Percentiles rank a stretch among this genome's conserved stretches.
Evolutionary conservation across 2,797 vertebrate genomes (phyloP).

Genomic region (Labeo calbasu): DNA sequence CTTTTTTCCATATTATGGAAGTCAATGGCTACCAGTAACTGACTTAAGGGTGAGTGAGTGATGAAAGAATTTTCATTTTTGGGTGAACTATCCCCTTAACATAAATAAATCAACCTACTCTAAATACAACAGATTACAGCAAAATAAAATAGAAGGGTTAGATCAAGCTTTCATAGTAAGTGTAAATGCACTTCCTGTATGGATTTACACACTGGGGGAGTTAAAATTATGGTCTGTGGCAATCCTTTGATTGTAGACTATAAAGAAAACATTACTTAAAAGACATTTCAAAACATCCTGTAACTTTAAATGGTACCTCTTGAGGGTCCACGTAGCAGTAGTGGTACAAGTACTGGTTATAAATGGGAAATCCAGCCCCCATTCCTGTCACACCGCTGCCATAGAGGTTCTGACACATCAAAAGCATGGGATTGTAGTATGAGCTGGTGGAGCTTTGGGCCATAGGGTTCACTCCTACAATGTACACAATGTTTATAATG

Average conservation of each 20-base stretch:
- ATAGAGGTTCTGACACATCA: conserved; percentile 85
- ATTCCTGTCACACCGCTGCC: conserved; percentile 75
- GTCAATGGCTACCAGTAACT: not conserved
- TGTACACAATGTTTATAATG: conserved; percentile 87
- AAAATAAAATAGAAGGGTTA: not conserved
- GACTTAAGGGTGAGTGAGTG: not conserved
- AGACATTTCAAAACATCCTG: not conserved
- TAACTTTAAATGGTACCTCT: conserved; percentile 76
- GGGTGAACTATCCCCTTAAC: not conserved
- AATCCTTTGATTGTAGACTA: conserved; percentile 26
- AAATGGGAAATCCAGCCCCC: conserved; percentile 78
- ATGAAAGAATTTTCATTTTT: not conserved
- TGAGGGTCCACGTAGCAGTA: conserved; percentile 92
- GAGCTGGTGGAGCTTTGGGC: conserved; percentile 80
- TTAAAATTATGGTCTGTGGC: not conserved
- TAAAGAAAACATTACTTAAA: conserved; percentile 10
- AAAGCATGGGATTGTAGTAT: conserved; percentile 83
- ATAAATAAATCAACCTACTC: not conserved
- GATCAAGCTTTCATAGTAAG: not conserved
- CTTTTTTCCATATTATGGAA: not conserved
- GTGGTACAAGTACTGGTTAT: conserved; percentile 91
- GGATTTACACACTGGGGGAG: not conserved
- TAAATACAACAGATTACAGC: not conserved
- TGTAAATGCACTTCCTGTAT: not conserved
- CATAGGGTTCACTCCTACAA: conserved; percentile 89